Base-by-base conservation (phyloP, 2,888 invertebrate species). In the Pachymerium ferrugineum region DNA sequence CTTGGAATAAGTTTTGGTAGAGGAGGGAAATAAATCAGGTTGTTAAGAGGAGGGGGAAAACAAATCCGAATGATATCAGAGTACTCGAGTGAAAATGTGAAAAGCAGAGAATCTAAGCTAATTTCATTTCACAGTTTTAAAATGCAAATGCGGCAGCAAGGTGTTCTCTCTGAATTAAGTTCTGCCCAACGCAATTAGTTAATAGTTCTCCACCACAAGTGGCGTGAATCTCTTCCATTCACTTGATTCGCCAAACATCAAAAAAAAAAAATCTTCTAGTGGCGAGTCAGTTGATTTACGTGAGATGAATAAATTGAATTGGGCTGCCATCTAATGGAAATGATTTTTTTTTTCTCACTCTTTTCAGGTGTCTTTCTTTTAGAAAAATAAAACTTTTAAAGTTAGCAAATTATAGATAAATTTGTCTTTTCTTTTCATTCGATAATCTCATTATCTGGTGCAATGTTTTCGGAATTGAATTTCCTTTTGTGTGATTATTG, bases 111-210 rank as follows among this genome's bases (percentile, higher is more conserved):
- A 38, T 10, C 38, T 38, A 16, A 14, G 19, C 47, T 54, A 22
- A 54, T 22, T 54, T 54, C 4, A 6, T 22, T 54, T 54, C 22
- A 8, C 47, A 16, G 22, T 19, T 54, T 54, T 54, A 10, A 22
- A 54, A 16, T 54, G 47, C 47, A 16, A 54, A 54, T 54, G 19
- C 47, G 10, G 19, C 19, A 54, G n/a, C n/a, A n/a, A n/a, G n/a
- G n/a, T n/a, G n/a, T n/a, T n/a, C n/a, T n/a, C n/a, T n/a, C n/a
- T 22, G 47, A 54, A 54, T 54, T 54, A 54, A 54, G 47, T 54
- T 54, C 6, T 22, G 47, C 16, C 47, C 47, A 54, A 54, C 19
- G 47, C 47, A 54, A 54, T 54, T 54, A 54, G 47, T 54, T 54
- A 54, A 54, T 54, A 54, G 47, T 54, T 54, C n/a, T 6, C 19